Conservation (phyloP, 2,113 vertebrate species). For the Notechis scutatus region DNA sequence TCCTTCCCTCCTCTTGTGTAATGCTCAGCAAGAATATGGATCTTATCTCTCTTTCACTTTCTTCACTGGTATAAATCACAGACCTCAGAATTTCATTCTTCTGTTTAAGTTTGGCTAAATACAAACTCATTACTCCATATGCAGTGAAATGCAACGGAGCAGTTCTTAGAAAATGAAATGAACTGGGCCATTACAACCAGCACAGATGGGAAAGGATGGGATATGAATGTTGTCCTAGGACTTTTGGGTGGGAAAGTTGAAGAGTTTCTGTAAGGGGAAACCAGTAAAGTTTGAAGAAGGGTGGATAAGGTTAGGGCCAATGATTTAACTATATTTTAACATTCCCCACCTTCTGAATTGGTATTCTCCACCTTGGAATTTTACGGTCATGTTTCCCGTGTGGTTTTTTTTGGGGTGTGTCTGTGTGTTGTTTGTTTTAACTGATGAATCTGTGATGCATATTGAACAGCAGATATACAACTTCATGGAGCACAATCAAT, state of each 20-base stretch:
- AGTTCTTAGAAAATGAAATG: background rate
- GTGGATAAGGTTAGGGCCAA: background rate
- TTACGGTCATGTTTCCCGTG: background rate
- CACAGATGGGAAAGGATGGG: background rate
- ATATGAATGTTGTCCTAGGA: background rate
- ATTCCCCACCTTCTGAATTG: background rate
- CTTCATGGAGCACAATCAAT: background rate
- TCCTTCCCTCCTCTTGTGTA: background rate
- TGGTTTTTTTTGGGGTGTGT: accelerated
- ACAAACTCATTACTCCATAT: background rate
- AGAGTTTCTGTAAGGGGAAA: background rate
- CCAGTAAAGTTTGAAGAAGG: background rate
- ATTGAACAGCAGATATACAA: background rate
- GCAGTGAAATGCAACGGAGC: background rate
- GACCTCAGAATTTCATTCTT: background rate
- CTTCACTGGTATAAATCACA: background rate
- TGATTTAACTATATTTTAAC: background rate
- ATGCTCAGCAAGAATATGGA: background rate
- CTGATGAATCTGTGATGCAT: background rate
- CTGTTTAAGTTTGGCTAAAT: background rate
- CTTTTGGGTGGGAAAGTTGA: background rate
- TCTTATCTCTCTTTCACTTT: background rate
- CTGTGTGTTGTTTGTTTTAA: background rate
- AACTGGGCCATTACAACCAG: background rate
- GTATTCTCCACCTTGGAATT: background rate